Percentiles rank a stretch among this genome's conserved stretches.
These are phyloP conservation scores for Paraplagusia blochii DNA, from an alignment of 2,113 vertebrate genomes.

Conservation along the genomic window DNA sequence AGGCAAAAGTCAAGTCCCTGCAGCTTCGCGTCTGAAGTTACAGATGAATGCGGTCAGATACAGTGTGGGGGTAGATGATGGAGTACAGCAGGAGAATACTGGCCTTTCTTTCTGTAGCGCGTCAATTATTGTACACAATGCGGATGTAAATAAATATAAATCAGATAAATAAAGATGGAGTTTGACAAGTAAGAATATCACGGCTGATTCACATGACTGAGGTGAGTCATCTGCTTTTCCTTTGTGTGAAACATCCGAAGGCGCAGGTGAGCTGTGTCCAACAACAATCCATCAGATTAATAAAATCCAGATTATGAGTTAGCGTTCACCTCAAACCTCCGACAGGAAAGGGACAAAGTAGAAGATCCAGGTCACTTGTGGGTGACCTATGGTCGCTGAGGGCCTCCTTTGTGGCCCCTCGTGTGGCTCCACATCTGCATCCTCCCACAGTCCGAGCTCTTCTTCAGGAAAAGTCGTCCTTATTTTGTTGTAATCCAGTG, in stretches of 20 bases:
- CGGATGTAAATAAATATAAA: slow-evolving; percentile 64
- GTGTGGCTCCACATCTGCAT: slow-evolving; percentile 62
- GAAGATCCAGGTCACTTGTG: slow-evolving; percentile 44
- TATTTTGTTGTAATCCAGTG: slow-evolving; percentile 16
- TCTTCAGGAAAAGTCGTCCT: neutral
- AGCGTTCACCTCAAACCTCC: slow-evolving; percentile 34
- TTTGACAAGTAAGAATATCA: slow-evolving; percentile 57
- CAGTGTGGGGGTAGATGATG: slow-evolving; percentile 44
- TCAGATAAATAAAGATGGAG: slow-evolving; percentile 66
- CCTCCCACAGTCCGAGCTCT: neutral
- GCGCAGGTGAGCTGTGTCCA: slow-evolving; percentile 41
- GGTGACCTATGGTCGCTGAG: slow-evolving; percentile 53
- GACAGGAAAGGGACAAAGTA: slow-evolving; percentile 23
- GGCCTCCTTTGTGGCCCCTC: slow-evolving; percentile 62
- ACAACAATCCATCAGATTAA: slow-evolving; percentile 49
- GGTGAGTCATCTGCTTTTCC: slow-evolving; percentile 46
- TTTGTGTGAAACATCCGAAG: slow-evolving; percentile 48
- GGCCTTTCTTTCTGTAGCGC: slow-evolving; percentile 14
- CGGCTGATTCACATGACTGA: slow-evolving; percentile 58
- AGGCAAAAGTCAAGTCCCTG: slow-evolving; percentile 18
- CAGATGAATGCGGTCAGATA: slow-evolving; percentile 46
- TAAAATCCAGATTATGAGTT: neutral
- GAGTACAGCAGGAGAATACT: slow-evolving; percentile 32
- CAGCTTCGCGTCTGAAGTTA: slow-evolving; percentile 8
- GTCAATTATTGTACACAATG: slow-evolving; percentile 20